A percentile compares a stretch with the other conserved stretches of the same genome.
Conservation (phyloP, 2,797 vertebrate species). For the Melanitta fusca region DNA sequence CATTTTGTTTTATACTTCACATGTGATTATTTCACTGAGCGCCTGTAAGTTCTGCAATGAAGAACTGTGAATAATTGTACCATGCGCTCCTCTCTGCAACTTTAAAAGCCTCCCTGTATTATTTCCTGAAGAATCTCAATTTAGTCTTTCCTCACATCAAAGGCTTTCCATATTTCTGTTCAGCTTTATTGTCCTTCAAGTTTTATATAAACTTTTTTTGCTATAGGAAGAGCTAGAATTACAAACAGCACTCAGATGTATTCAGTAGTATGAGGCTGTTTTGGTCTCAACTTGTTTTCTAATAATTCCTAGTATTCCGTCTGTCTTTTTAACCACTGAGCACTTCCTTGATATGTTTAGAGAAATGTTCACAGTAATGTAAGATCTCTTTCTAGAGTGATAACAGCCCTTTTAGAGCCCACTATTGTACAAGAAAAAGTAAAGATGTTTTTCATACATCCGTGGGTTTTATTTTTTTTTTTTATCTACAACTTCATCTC, state of each 20-base stretch:
- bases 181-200: neutral
- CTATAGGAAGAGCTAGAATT: neutral
- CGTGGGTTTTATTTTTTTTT: neutral
- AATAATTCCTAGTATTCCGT: neutral
- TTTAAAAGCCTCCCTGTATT: neutral
- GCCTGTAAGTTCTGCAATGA: neutral
- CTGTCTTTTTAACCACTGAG: neutral
- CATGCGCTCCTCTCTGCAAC: neutral
- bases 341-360: neutral
- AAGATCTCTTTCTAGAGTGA: neutral
- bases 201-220: neutral
- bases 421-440: neutral
- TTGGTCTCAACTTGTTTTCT: neutral
- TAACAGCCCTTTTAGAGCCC: conserved; percentile 5
- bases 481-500: neutral
- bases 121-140: neutral
- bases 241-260: neutral
- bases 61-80: neutral
- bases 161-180: neutral
- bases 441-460: neutral
- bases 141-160: neutral
- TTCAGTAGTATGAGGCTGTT: neutral
- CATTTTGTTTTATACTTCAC: conserved; percentile 56
- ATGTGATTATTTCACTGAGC: conserved; percentile 48
- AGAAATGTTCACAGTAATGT: neutral